Conservation (phyloP, 2,888 invertebrate species). For the Trilocha varians region DNA sequence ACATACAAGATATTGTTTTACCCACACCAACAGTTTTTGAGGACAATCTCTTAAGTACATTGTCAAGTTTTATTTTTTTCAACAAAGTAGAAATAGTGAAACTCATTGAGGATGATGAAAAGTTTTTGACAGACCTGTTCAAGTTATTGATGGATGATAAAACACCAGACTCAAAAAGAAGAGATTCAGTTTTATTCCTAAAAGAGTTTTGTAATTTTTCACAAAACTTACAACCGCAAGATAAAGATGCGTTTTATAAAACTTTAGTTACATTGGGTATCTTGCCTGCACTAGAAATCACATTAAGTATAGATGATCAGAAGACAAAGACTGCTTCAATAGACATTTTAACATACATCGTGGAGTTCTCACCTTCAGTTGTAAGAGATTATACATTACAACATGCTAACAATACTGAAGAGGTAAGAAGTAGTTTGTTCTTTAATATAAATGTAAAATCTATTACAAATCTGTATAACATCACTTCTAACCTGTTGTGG, state of each 20-base stretch:
- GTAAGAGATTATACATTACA: conserved; percentile 97
- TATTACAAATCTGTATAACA: no score
- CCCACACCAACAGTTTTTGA: conserved; percentile 99
- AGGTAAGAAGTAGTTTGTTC: conserved; percentile 71
- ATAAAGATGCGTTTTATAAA: conserved; percentile 98
- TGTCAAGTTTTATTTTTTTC: conserved; percentile 99
- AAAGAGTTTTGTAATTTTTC: conserved; percentile 99
- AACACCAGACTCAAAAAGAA: conserved; percentile 86
- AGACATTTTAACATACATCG: conserved; percentile 97
- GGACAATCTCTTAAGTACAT: conserved; percentile 97
- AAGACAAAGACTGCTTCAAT: conserved; percentile 97
- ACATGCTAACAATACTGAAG: conserved; percentile 91
- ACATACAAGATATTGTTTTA: conserved; percentile 98
- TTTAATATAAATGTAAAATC: background rate
- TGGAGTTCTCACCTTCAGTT: conserved; percentile 98
- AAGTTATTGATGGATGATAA: conserved; percentile 91
- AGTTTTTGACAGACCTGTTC: conserved; percentile 95
- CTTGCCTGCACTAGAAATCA: conserved; percentile 91
- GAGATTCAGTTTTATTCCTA: conserved; percentile 96
- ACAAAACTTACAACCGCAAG: conserved; percentile 97
- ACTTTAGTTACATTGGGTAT: conserved; percentile 91
- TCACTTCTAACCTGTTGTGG: no score
- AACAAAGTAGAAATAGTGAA: conserved; percentile 99
- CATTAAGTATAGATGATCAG: conserved; percentile 91
- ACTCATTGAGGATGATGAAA: conserved; percentile 97